phyloP scores from a whole-genome alignment of 2,888 invertebrate genomes.

The Callyntrura guangdongensis region DNA sequence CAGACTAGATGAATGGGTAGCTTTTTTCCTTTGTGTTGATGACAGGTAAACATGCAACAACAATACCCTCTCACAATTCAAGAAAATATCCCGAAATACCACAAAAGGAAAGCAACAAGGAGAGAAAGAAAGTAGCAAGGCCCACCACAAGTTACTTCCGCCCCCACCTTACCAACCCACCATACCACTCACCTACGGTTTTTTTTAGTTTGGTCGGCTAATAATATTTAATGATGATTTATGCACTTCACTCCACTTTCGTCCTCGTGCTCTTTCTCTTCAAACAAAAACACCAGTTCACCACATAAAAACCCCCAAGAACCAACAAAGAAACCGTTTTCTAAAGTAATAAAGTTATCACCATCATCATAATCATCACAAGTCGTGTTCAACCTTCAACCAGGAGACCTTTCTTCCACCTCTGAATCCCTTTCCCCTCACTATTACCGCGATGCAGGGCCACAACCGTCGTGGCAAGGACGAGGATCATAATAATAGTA shows the following conservation, averaged over 20 bases:
- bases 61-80: no score
- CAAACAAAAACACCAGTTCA: neutral
- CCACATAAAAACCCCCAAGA: neutral
- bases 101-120: neutral
- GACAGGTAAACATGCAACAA: constrained; percentile 45
- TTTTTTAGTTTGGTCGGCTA: constrained; percentile 22
- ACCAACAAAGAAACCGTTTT: neutral
- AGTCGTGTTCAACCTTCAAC: neutral
- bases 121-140: neutral
- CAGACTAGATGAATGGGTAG: no score
- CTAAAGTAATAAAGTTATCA: constrained; percentile 71
- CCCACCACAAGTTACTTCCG: neutral
- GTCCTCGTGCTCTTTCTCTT: constrained; percentile 25
- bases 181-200: constrained; percentile 7
- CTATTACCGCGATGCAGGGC: neutral
- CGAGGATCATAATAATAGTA: constrained; percentile 22
- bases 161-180: neutral
- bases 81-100: no score
- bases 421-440: neutral
- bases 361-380: neutral
- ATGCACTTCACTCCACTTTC: constrained; percentile 62
- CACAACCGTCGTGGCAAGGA: neutral
- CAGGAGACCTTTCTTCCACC: constrained; percentile 12
- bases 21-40: constrained; percentile 2
- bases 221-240: constrained; percentile 74